These are phyloP conservation scores for Drosophila repletoides DNA, from an alignment of 1,140 invertebrate species.

Conservation along the genomic window DNA sequence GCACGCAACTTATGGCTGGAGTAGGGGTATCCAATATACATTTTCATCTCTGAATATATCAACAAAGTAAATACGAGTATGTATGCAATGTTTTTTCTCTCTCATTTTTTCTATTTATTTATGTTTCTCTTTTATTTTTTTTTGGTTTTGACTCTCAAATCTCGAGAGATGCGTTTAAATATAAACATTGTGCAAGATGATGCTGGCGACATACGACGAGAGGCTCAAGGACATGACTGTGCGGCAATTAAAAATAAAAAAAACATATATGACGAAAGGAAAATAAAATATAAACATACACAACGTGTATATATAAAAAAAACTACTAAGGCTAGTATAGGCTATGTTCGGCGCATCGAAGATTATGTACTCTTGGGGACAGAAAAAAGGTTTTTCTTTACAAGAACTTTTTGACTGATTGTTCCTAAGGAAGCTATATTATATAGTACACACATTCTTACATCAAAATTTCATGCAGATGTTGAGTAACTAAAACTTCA, in stretches of 20 bases:
- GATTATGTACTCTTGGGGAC: no score
- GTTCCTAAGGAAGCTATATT: no score
- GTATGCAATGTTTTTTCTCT: not conserved
- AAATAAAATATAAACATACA: slow-evolving; percentile 51
- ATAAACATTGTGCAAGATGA: slow-evolving; percentile 45
- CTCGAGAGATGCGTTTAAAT: slow-evolving; percentile 67
- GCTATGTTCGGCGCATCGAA: no score
- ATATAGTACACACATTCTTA: slow-evolving; percentile 10
- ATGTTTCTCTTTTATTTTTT: slow-evolving; percentile 31
- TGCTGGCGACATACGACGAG: slow-evolving; percentile 14
- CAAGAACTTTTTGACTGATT: no score
- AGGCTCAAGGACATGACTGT: slow-evolving; percentile 44
- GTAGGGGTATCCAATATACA: not conserved
- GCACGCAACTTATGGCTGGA: slow-evolving; percentile 28
- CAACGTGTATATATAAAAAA: not conserved
- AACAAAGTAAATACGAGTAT: slow-evolving; percentile 13
- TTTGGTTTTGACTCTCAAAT: slow-evolving; percentile 15
- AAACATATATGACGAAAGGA: slow-evolving; percentile 40
- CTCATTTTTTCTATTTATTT: slow-evolving; percentile 17
- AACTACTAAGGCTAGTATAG: no score
- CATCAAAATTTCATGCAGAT: no score
- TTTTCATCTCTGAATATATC: slow-evolving; percentile 7
- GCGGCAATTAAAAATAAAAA: slow-evolving; percentile 38
- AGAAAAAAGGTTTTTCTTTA: no score
- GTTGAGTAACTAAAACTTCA: no score